Evolutionary conservation across 2,888 invertebrate genomes (phyloP).

Genomic region (Tupiocoris notatus): DNA sequence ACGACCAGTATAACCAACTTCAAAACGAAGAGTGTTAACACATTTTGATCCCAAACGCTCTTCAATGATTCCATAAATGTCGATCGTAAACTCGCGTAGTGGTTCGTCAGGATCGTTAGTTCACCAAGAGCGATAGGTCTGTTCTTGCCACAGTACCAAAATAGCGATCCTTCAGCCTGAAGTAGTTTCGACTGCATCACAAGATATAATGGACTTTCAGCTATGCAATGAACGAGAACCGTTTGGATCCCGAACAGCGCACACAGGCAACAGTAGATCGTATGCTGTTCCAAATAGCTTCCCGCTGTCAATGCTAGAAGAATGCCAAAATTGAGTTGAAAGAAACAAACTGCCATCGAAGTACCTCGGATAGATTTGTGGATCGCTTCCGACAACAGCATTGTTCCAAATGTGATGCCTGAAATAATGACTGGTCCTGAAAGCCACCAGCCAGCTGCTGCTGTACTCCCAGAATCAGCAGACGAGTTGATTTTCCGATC

Average conservation of each 20-base stretch:
- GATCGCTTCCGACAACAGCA: conserved; percentile 18
- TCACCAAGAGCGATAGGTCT: conserved; percentile 12
- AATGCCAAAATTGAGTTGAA: conserved; percentile 7
- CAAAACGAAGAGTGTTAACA: conserved; percentile 4
- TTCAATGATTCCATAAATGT: background rate
- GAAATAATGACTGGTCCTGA: conserved; percentile 4
- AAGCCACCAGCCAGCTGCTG: background rate
- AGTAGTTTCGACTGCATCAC: background rate
- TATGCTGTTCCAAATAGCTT: background rate
- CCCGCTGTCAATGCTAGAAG: background rate
- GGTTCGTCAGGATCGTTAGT: background rate
- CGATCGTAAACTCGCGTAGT: background rate
- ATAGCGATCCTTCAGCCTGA: conserved; percentile 30
- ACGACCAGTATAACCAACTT: background rate
- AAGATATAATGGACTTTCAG: conserved; percentile 25
- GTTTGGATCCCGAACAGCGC: background rate
- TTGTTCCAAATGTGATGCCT: background rate
- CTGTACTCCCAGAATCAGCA: background rate
- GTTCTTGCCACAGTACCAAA: conserved; percentile 17
- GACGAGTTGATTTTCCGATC: background rate
- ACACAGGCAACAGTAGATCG: background rate
- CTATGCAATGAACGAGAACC: background rate
- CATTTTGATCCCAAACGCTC: background rate
- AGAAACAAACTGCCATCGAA: background rate
- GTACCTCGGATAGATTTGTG: conserved; percentile 1